These are phyloP conservation scores for Colletes latitarsis DNA, from an alignment of 1,140 invertebrate genomes.

Conservation along the genomic window DNA sequence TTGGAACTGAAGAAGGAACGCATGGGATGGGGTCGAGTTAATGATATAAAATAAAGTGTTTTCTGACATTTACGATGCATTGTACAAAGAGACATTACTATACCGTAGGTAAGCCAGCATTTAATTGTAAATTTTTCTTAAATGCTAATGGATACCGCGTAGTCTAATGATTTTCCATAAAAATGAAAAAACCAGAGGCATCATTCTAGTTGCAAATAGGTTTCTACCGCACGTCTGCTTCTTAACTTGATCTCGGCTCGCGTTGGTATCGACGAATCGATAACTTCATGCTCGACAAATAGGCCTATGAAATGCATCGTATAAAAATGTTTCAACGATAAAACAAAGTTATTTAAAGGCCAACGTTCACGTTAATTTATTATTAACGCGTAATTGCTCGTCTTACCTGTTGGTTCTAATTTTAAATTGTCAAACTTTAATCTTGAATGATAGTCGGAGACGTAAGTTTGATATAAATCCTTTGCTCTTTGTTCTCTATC, in stretches of 20 bases:
- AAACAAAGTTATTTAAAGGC: too few relatives aligned
- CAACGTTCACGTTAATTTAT: too few relatives aligned
- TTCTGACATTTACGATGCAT: background rate
- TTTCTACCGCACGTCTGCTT: conserved; percentile 71
- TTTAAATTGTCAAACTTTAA: conserved; percentile 45
- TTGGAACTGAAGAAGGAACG: conserved; percentile 86
- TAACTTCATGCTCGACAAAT: conserved; percentile 66
- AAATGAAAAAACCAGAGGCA: background rate
- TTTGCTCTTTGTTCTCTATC: conserved; percentile 67
- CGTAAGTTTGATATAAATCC: conserved; percentile 74
- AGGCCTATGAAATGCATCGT: conserved; percentile 58
- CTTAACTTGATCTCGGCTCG: conserved; percentile 69
- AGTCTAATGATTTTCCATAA: too few relatives aligned
- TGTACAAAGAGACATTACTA: background rate
- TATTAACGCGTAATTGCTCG: too few relatives aligned
- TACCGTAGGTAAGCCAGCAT: background rate
- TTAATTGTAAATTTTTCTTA: background rate
- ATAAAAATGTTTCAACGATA: conserved; percentile 24
- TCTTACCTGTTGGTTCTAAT: conserved; percentile 31
- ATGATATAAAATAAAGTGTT: conserved; percentile 80
- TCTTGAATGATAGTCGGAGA: conserved; percentile 70
- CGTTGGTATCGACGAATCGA: conserved; percentile 67
- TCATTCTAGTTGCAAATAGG: conserved; percentile 57
- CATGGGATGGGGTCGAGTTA: conserved; percentile 85
- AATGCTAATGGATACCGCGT: too few relatives aligned